These are phyloP conservation scores for Sisor rabdophorus DNA, from an alignment of 2,113 vertebrate genomes.

Conservation along the genomic window DNA sequence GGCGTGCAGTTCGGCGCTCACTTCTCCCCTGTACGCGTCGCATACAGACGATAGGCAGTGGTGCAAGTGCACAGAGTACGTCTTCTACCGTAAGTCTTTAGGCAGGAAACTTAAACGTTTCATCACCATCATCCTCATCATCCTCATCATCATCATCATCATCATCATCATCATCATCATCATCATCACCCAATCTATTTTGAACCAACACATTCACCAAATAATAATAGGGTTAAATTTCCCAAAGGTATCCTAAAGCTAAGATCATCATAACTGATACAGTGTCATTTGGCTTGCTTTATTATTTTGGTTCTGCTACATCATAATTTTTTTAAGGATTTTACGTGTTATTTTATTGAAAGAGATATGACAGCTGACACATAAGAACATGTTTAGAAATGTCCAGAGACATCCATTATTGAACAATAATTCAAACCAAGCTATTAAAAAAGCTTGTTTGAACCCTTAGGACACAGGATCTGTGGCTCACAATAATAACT, in stretches of 20 bases:
- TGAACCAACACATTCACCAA: background rate
- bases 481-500: background rate
- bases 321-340: background rate
- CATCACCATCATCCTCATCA: background rate
- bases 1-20: conserved; percentile 93
- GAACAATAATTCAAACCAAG: conserved; percentile 9
- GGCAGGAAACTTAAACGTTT: background rate
- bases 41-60: conserved; percentile 92
- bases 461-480: background rate
- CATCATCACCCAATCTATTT: background rate
- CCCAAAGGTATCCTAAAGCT: conserved; percentile 10
- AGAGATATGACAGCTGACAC: background rate
- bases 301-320: background rate
- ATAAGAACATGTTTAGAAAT: background rate
- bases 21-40: conserved; percentile 81
- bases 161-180: background rate
- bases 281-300: background rate
- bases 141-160: background rate
- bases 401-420: conserved; percentile 3
- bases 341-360: background rate
- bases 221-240: background rate
- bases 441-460: conserved; percentile 1
- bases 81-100: conserved; percentile 97
- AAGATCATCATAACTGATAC: background rate
- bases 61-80: conserved; percentile 97